Evolutionary conservation across 1,140 invertebrate species (phyloP).

Genomic region (Musca vetustissima): DNA sequence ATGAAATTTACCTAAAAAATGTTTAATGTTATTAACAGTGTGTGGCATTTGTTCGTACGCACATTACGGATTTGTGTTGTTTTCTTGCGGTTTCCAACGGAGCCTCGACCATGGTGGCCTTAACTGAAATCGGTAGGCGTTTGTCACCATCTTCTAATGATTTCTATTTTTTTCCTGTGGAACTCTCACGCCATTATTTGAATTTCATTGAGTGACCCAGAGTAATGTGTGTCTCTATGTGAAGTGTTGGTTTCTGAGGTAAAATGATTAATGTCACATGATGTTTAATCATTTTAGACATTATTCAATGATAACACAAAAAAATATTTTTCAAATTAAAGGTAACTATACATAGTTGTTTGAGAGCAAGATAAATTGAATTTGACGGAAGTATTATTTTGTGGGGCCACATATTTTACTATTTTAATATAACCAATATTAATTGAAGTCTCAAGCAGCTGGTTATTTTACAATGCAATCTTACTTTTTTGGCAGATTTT

Average conservation of each 20-base stretch:
- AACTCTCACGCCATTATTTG: not conserved
- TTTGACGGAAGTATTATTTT: too few species aligned
- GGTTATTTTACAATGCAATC: too few species aligned
- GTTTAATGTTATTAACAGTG: constrained; percentile 17
- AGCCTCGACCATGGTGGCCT: constrained; percentile 1
- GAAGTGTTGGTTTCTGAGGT: not conserved
- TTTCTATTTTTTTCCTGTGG: not conserved
- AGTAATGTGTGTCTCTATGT: too few species aligned
- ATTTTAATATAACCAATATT: too few species aligned
- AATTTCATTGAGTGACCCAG: not conserved
- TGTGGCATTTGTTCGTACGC: not conserved
- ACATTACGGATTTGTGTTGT: not conserved
- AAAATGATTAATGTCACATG: constrained; percentile 14
- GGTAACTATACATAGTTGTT: too few species aligned
- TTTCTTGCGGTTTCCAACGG: constrained; percentile 6
- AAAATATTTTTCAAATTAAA: too few species aligned
- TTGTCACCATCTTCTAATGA: constrained; percentile 12
- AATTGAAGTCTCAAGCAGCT: too few species aligned
- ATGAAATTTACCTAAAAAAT: constrained; percentile 9
- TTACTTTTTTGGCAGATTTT: too few species aligned
- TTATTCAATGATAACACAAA: not conserved
- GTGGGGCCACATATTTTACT: too few species aligned
- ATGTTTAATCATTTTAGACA: constrained; percentile 7
- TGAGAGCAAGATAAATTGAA: too few species aligned
- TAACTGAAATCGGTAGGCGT: constrained; percentile 17